These are phyloP conservation scores for Anagyrus pseudococci DNA, from an alignment of 2,888 invertebrate genomes.

Conservation along the genomic window DNA sequence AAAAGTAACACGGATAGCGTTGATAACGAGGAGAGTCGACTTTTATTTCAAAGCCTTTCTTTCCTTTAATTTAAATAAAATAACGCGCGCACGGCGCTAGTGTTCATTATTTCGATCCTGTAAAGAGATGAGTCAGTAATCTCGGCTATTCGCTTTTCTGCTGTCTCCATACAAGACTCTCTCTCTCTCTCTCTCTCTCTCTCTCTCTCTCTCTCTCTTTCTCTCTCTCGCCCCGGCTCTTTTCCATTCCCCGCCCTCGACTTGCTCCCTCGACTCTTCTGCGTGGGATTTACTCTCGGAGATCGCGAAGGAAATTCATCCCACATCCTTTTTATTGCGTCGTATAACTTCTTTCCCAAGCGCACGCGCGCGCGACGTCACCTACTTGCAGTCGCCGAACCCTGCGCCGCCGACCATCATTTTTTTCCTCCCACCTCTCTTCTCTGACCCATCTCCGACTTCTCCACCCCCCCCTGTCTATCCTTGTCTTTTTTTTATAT, in stretches of 20 bases:
- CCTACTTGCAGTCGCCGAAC: no score
- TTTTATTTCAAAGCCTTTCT: no score
- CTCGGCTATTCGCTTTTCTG: no score
- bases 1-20: no score
- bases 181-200: no score
- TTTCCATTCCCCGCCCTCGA: not conserved
- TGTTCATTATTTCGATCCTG: no score
- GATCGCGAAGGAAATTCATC: not conserved
- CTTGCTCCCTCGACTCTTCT: not conserved
- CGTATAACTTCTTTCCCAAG: constrained; percentile 19
- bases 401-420: no score
- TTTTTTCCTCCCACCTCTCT: not conserved
- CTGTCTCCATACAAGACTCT: no score
- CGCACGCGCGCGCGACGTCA: not conserved
- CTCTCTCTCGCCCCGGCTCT: not conserved
- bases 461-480: not conserved
- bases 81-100: no score
- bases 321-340: constrained; percentile 21
- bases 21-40: no score
- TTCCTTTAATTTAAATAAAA: no score
- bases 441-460: constrained; percentile 8
- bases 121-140: no score
- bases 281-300: not conserved
- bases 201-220: not conserved
- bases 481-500: constrained; percentile 4